Conservation (phyloP, 2,888 invertebrate genomes). For the Ochropleura plecta region DNA sequence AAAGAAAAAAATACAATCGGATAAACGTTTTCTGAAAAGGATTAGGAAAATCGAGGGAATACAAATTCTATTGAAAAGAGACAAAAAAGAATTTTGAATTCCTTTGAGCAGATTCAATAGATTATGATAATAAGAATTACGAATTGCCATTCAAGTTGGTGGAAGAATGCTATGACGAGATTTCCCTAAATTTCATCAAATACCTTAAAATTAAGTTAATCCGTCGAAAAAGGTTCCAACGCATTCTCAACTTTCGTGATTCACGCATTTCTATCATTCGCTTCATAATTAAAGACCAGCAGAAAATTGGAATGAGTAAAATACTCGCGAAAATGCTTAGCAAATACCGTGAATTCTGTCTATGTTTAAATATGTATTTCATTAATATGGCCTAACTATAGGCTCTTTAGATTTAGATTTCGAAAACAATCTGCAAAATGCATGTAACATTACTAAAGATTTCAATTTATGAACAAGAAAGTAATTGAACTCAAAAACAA, state of each 20-base stretch:
- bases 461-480: slow-evolving; percentile 9
- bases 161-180: slow-evolving; percentile 20
- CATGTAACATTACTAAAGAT: not conserved
- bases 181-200: slow-evolving; percentile 33
- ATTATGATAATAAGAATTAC: slow-evolving; percentile 58
- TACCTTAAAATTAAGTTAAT: slow-evolving; percentile 33
- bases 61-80: slow-evolving; percentile 42
- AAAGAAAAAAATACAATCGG: slow-evolving; percentile 53
- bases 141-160: slow-evolving; percentile 27
- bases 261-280: slow-evolving; percentile 24
- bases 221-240: slow-evolving; percentile 5
- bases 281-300: slow-evolving; percentile 3
- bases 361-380: slow-evolving; percentile 13
- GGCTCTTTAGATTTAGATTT: slow-evolving; percentile 8
- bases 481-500: not conserved
- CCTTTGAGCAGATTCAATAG: slow-evolving; percentile 47
- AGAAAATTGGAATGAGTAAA: slow-evolving; percentile 16
- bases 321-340: not conserved
- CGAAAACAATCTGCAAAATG: slow-evolving; percentile 3
- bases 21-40: slow-evolving; percentile 40
- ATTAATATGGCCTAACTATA: slow-evolving; percentile 7
- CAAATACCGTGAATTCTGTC: slow-evolving; percentile 9
- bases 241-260: slow-evolving; percentile 35
- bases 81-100: slow-evolving; percentile 42
- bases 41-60: slow-evolving; percentile 47